Evolutionary conservation across 2,888 invertebrate genomes (phyloP), one percentile per base, ranked within the genome.

Genomic region (Nephrocerus scutellatus): DNA sequence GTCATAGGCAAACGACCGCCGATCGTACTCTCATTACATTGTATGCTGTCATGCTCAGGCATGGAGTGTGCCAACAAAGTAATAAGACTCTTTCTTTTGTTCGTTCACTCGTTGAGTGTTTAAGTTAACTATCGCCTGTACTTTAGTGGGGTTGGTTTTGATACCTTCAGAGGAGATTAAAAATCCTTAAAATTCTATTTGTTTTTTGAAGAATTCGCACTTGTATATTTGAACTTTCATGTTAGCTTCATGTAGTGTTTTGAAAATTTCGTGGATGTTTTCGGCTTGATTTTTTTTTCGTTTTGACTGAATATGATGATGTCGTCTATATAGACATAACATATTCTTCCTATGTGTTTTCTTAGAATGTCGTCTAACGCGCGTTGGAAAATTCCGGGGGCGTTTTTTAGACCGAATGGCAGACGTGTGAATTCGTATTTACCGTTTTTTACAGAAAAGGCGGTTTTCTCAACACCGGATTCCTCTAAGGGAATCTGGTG

Each of bases 351-450:
- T 13, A 37, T 36, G 20, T 41, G 26, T 10, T 43, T 31, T 15
- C 44, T 19, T 7, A 43, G 22, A 9, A 44, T 46, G 21, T 43
- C 44, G 14, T 48, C 39, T 8, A 48, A 13, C 7, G 45, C 34
- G 3, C 47, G 23, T 33, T 49, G 47, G 12, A 48, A 46, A 5
- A 45, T 46, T n/a, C 42, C 39, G 2, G 45, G 42, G 1, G 43
- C 36, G 18, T 45, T 43, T 20, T 37, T 44, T 4, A 46, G 22
- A 4, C 36, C 41, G 16, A 43, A 46, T 3, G 36, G 42, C 8
- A 45, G 30, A 9, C 45, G 18, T 1, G 39, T 34, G 24, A 42
- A 43, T 16, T 46, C 40, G 22, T 31, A 46, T 44, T 44, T 41
- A 2, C 34, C 41, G 14, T 39, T 33, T 22, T 46, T 35, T 5